Evolutionary conservation across 2,797 vertebrate species (phyloP), one percentile per base, ranked within the genome.

Genomic region (Telmatherina bonti): DNA sequence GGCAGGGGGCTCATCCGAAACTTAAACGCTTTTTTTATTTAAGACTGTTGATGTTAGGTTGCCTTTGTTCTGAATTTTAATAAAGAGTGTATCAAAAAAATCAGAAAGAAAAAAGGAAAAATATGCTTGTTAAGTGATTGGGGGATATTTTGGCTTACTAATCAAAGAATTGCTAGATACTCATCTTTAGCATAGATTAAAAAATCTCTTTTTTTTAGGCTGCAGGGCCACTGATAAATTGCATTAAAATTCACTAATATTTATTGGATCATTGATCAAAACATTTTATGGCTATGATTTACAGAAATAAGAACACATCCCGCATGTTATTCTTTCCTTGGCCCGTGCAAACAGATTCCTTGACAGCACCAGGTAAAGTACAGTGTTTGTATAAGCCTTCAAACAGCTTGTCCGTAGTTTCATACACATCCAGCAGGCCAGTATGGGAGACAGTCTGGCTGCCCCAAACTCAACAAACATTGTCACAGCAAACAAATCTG

Each of bases 401-500:
- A 88, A 82, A 88, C 77, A 84, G 81, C 87, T 89, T 72, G 86
- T 88, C 76, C 90, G 79, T 78, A 85, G 82, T 84, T 88, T 88
- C 79, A 69, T 66, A 88, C 85, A 90, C 78, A 90, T 83, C 83
- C 85, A 87, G 85, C 89, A 75, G 78, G 84, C 85, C 84, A 89
- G 81, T 81, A 88, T 72, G 78, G 84, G 87, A 91, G 91, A 90
- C 88, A 84, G 87, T 70, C 89, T 91, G 89, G 90, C 89, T 90
- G 85, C 84, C 84, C 88, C 79, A 35, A 85, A 90, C 90, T 91
- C 86, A 76, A 90, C 91, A 93, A 92, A 92, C 89, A 93, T 91
- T 91, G 91, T 92, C 87, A 90, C 90, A 92, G 87, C 90, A 92
- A 93, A 93, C 90, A 92, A 91, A 90, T 92, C 87, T 87, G 84